phyloP scores from a whole-genome alignment of 2,888 invertebrate species.

The Coelogynopora nodosa region DNA sequence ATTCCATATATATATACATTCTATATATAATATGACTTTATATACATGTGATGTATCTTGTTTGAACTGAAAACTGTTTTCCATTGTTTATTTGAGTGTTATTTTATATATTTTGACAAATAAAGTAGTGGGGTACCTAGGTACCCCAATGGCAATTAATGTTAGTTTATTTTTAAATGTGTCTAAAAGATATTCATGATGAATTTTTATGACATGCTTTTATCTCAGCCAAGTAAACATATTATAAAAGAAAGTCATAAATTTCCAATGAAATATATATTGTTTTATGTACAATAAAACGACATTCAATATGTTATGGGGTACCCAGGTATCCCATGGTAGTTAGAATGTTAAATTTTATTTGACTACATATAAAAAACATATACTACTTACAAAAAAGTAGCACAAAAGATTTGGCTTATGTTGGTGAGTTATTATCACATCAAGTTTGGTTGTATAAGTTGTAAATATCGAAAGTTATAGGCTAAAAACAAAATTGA shows the following conservation, averaged over 20 bases:
- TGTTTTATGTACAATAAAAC: background rate
- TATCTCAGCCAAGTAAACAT: slow-evolving; percentile 1
- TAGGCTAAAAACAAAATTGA: no score
- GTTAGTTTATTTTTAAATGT: slow-evolving; percentile 24
- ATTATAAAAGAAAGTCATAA: background rate
- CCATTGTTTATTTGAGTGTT: slow-evolving; percentile 16
- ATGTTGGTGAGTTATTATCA: no score
- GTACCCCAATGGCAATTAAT: slow-evolving; percentile 5
- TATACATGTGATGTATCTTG: slow-evolving; percentile 25
- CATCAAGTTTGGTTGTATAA: no score
- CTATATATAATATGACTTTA: slow-evolving; percentile 4
- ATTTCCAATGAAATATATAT: background rate
- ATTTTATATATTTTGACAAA: slow-evolving; percentile 11
- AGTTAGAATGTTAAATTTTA: background rate
- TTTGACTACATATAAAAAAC: background rate
- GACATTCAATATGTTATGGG: background rate
- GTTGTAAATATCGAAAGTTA: no score
- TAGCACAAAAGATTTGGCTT: background rate
- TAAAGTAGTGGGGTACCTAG: slow-evolving; percentile 1
- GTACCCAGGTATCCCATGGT: background rate
- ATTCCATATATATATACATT: slow-evolving; percentile 6
- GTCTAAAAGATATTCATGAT: slow-evolving; percentile 21
- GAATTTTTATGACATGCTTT: background rate
- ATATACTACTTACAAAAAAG: background rate
- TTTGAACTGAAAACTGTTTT: slow-evolving; percentile 12